Evolutionary conservation across 1,140 invertebrate genomes (phyloP), one percentile per base, ranked within the genome.

Genomic region (Zaprionus ornatus): DNA sequence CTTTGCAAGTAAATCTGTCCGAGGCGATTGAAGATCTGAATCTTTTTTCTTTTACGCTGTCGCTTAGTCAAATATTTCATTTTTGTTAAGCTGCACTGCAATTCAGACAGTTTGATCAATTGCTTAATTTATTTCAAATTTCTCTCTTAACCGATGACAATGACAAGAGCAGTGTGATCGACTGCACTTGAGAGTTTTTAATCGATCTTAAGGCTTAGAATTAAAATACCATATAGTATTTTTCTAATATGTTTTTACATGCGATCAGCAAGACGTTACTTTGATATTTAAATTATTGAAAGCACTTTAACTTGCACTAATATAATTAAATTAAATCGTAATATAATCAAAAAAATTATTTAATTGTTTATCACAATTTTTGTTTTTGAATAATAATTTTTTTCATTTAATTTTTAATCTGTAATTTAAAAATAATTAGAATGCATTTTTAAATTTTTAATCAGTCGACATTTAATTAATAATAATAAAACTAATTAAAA

Each of bases 61-160:
- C 72, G 37, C 35, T 69, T 74, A 4, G 72, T 69, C 27, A 74
- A 32, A 69, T 74, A 69, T 62, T 69, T 74, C 72, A 74, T 74
- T 48, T 55, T 69, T 23, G n/a, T 29, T 2, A 4, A 4, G 42
- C 6, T 59, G 19, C 59, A 13, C 13, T 52, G 32, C 23, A 56
- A 21, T 27, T 9, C 21, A n/a, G 9, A 40, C 21, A 27, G 17
- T 15, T 9, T 9, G 35, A 45, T 25, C 42, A 56, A 32, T 23
- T 23, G 10, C 45, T 68, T 37, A 17, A 45, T 45, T 19, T 6
- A 9, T 68, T 68, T 21, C 50, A 68, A 68, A 23, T 50, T 50
- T 23, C 45, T 50, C 37, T 37, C 23, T 59, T 32, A 25, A 56
- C 54, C 54, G 55, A 21, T 67, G 40, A 32, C 19, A 45, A 35